Evolutionary conservation across 2,113 vertebrate genomes (phyloP).

Genomic region (Saccopteryx leptura): DNA sequence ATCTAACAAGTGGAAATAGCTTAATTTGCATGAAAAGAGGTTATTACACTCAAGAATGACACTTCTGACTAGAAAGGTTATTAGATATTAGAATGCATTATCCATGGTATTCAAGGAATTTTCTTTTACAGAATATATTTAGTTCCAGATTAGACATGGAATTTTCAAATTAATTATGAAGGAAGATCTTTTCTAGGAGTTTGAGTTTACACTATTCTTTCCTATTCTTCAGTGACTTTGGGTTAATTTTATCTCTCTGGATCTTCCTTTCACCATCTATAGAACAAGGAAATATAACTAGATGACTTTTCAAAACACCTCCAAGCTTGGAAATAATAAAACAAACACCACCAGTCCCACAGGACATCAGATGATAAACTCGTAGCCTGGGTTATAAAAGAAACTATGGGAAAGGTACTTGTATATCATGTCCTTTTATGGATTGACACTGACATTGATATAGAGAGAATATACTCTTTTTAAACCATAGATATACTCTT

Average conservation of each 20-base stretch:
- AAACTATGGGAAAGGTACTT: not conserved
- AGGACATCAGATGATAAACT: not conserved
- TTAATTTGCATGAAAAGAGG: slow-evolving; percentile 80
- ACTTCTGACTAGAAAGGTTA: slow-evolving; percentile 70
- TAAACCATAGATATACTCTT: not conserved
- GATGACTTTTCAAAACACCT: slow-evolving; percentile 10
- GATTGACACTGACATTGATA: not conserved
- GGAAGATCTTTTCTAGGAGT: slow-evolving; percentile 36
- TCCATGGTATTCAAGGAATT: slow-evolving; percentile 79
- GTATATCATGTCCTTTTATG: not conserved
- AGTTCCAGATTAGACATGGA: slow-evolving; percentile 83
- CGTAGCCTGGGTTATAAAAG: not conserved
- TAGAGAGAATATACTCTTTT: not conserved
- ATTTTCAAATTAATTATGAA: slow-evolving; percentile 78
- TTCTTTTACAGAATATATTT: slow-evolving; percentile 79
- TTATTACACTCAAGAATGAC: slow-evolving; percentile 78
- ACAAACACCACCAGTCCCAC: not conserved
- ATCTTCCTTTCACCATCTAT: not conserved
- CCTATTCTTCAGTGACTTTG: not conserved
- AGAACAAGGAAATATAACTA: not conserved
- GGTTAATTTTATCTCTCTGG: slow-evolving; percentile 15
- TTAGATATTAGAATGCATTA: slow-evolving; percentile 77
- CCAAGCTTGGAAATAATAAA: not conserved
- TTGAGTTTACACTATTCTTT: slow-evolving; percentile 17
- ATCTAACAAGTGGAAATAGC: slow-evolving; percentile 75